Evolutionary conservation across 1,140 invertebrate species (phyloP).

Genomic region (Steinernema feltiae): DNA sequence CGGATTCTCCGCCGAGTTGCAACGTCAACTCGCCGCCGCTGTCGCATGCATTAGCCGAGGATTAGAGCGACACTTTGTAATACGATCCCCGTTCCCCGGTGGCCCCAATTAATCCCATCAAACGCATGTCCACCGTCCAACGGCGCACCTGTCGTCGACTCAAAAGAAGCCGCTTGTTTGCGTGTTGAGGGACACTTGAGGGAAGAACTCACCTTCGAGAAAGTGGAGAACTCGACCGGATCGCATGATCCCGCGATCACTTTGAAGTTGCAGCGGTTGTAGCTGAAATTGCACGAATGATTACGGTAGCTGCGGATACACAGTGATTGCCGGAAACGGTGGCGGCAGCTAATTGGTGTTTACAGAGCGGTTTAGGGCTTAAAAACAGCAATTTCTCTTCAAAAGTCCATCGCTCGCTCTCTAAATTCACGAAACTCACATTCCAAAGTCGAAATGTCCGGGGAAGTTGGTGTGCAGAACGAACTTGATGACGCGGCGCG

Average conservation of each 20-base stretch:
- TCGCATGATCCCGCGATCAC: neutral
- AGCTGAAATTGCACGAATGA: constrained; percentile 5
- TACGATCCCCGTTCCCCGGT: neutral
- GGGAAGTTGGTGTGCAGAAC: constrained; percentile 96
- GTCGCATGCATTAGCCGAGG: neutral
- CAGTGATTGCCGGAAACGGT: neutral
- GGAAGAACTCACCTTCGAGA: neutral
- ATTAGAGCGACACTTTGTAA: constrained; percentile 13
- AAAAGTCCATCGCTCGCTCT: neutral
- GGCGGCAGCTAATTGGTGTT: neutral
- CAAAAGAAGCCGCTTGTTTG: neutral
- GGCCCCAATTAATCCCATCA: constrained; percentile 8
- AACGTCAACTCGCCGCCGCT: neutral
- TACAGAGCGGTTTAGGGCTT: too few relatives aligned
- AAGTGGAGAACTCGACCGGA: neutral
- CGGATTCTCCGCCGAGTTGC: neutral
- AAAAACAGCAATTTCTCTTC: neutral
- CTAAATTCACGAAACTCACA: constrained; percentile 66
- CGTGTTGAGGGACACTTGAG: neutral
- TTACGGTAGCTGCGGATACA: too few relatives aligned
- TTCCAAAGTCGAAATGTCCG: constrained; percentile 98
- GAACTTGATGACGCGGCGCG: constrained; percentile 88
- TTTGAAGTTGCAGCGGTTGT: constrained; percentile 9
- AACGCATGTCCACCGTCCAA: neutral
- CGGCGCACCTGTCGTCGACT: neutral